A percentile compares a stretch with the other conserved stretches of the same genome.
phyloP scores from a whole-genome alignment of 1,140 invertebrate species.

The Micrasema longulum region DNA sequence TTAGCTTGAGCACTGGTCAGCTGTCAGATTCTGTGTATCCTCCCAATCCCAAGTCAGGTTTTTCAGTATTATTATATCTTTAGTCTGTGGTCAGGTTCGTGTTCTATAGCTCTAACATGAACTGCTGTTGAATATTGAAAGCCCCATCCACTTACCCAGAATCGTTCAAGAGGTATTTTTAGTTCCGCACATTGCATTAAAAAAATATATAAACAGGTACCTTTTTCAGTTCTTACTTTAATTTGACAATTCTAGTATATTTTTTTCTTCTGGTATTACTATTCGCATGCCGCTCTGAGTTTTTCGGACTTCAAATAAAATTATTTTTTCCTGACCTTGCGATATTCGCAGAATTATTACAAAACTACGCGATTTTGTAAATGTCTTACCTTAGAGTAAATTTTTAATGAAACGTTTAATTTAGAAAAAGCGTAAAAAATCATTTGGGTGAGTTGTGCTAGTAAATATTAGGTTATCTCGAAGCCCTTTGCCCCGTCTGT shows the following conservation, averaged over 20 bases:
- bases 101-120: no score
- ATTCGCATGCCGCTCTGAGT: constrained; percentile 13
- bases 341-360: constrained; percentile 3
- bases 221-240: background rate
- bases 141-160: no score
- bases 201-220: no score
- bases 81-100: no score
- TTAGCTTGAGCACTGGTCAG: no score
- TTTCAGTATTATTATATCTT: no score
- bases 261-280: constrained; percentile 13
- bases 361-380: background rate
- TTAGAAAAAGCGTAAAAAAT: constrained; percentile 17
- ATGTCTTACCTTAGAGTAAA: background rate
- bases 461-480: constrained; percentile 40
- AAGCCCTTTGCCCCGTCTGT: constrained; percentile 39
- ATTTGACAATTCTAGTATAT: background rate
- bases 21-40: no score
- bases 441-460: constrained; percentile 28
- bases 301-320: constrained; percentile 23
- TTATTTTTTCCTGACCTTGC: constrained; percentile 28
- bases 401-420: constrained; percentile 6
- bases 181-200: no score
- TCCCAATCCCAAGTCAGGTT: no score
- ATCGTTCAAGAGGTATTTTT: no score
- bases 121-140: no score